Evolutionary conservation across 2,888 invertebrate species (phyloP), one percentile per base, ranked within the genome.

Genomic region (Ormyrus labotus): DNA sequence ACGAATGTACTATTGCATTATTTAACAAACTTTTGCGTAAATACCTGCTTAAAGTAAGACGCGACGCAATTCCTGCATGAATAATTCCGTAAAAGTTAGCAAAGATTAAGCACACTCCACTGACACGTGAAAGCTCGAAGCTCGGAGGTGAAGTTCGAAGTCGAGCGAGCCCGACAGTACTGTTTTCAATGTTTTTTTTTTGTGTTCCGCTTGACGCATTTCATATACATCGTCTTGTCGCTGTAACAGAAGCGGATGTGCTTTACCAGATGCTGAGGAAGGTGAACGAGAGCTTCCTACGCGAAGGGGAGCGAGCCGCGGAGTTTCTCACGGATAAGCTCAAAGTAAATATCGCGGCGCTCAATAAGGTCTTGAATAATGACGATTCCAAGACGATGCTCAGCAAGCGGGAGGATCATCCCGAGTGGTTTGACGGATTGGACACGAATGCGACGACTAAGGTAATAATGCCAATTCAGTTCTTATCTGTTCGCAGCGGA

Each of bases 391-490:
- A 94, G 84, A 92, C 92, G 0, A 90, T 92, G 84, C 91, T 93
- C 48, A 95, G 94, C 86, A 92, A 92, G 63, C 92, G 93, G 82
- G 91, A 92, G 9, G 94, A 95, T 82, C 95, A 97, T 90, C 94
- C 95, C 0, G 94, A 94, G 82, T 97, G 97, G 97, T 97, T 97
- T 91, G 92, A 93, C 92, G 96, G 96, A 92, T 85, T 90, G 73
- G 90, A 92, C 84, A 89, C 89, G 7, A 88, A 87, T 78, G 84
- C 84, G 51, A 79, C 83, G 5, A 88, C 87, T 47, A 91, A 91
- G 85, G 90, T 90, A 82, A 82, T 13, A 6, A 55, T 53, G 45
- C 9, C 34, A 34, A 34, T 63, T 63, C 34, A 9, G 45, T 9
- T 9, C 9, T 61, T 9, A 10, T 63, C 4, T 50, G 13, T 13